These are phyloP conservation scores for Malurus alboscapulatus DNA, from an alignment of 2,113 vertebrate species.

Conservation along the genomic window DNA sequence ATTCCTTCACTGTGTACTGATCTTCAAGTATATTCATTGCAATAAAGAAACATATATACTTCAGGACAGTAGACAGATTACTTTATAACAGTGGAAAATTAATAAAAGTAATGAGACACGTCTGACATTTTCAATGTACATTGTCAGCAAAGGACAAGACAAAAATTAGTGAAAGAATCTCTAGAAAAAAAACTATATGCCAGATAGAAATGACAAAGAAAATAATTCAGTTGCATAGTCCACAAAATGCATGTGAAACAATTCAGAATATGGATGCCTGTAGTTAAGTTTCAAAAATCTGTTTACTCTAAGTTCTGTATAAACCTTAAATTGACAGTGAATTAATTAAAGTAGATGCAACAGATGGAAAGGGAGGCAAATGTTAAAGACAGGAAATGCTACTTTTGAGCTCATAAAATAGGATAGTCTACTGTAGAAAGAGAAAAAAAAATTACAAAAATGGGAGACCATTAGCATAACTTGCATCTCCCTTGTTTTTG, in stretches of 20 bases:
- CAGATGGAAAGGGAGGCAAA: neutral
- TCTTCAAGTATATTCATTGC: neutral
- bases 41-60: neutral
- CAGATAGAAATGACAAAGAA: neutral
- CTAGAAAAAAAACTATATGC: neutral
- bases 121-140: neutral
- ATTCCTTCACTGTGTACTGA: neutral
- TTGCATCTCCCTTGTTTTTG: neutral
- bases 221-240: neutral
- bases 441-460: constrained; percentile 6
- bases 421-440: neutral
- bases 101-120: neutral
- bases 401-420: constrained; percentile 13
- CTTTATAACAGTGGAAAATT: neutral
- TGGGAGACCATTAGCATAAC: neutral
- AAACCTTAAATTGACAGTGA: neutral
- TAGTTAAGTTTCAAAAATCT: neutral
- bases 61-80: neutral
- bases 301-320: neutral
- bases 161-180: neutral
- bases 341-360: neutral
- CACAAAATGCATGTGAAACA: neutral
- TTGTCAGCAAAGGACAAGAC: neutral
- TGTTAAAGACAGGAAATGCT: neutral
- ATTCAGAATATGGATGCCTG: neutral